phyloP scores from a whole-genome alignment of 92 coral and sea anemone species.

The Diadumene lineata region DNA sequence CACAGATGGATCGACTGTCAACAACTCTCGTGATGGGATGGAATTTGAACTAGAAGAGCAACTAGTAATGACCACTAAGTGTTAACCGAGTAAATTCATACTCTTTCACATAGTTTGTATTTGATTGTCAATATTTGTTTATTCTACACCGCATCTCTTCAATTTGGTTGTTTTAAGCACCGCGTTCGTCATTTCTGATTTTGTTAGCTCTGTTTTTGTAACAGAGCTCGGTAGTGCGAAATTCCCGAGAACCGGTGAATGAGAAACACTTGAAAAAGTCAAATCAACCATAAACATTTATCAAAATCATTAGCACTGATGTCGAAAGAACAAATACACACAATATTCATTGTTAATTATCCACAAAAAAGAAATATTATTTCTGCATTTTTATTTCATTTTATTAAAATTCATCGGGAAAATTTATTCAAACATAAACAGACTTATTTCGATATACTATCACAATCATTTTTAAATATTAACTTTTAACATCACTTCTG shows the following conservation, averaged over 20 bases:
- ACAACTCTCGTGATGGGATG: not conserved
- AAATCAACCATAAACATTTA: not conserved
- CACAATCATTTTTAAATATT: not conserved
- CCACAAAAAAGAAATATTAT: constrained; percentile 4
- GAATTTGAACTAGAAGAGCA: not conserved
- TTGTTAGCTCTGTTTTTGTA: constrained; percentile 9
- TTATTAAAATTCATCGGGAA: constrained; percentile 28
- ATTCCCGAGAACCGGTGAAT: not conserved
- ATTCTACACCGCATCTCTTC: not conserved
- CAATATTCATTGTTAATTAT: constrained; percentile 11
- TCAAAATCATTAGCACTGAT: not conserved
- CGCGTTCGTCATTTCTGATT: not conserved
- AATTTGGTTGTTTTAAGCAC: not conserved
- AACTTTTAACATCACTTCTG: not conserved
- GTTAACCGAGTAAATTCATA: not conserved
- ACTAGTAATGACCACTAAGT: not conserved
- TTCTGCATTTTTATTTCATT: not conserved
- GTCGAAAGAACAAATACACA: not conserved
- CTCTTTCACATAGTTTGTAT: not conserved
- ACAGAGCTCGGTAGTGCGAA: not conserved
- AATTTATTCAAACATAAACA: constrained; percentile 21
- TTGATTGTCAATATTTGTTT: constrained; percentile 6
- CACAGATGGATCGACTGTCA: not conserved
- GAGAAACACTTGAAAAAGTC: not conserved
- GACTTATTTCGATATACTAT: not conserved